phyloP scores from a whole-genome alignment of 2,797 vertebrate genomes.

The Sylvia borin region DNA sequence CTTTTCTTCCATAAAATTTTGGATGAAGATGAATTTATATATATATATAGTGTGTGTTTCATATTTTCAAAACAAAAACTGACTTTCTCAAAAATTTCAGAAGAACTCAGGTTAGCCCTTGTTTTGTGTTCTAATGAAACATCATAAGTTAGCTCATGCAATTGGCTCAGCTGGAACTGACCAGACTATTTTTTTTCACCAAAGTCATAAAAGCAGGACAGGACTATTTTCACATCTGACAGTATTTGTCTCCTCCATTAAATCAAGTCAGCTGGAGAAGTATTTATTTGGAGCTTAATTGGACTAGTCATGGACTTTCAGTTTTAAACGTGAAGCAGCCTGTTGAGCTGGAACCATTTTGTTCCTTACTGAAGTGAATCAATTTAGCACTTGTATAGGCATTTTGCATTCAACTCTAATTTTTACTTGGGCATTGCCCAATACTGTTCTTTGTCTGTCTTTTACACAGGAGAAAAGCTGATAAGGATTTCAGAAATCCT shows the following conservation, averaged over 20 bases:
- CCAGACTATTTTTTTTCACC: background rate
- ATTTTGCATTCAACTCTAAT: background rate
- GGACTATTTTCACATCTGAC: background rate
- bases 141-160: background rate
- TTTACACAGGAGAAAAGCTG: background rate
- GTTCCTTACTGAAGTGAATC: background rate
- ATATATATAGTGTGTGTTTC: background rate
- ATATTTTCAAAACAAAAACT: background rate
- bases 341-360: background rate
- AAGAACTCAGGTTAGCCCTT: background rate
- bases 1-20: background rate
- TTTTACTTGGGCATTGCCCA: background rate
- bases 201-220: background rate
- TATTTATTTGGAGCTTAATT: background rate
- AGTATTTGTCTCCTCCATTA: background rate
- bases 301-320: background rate
- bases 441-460: background rate
- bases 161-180: background rate
- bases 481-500: background rate
- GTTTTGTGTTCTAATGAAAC: background rate
- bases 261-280: background rate
- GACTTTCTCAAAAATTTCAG: background rate
- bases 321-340: background rate
- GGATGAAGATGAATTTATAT: background rate
- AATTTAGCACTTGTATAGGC: background rate